Conservation (phyloP, 2,888 invertebrate species). For the Heliconius hortense region DNA sequence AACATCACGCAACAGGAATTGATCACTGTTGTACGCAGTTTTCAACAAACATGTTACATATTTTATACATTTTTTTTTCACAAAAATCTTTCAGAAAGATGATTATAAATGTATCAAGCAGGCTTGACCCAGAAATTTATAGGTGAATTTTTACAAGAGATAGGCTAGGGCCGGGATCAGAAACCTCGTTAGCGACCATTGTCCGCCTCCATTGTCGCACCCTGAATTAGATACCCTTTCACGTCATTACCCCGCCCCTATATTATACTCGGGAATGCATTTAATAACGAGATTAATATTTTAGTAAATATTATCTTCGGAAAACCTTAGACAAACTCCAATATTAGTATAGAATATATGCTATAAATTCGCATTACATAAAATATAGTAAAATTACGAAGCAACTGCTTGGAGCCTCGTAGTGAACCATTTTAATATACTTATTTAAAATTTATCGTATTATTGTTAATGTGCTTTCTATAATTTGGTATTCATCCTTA, state of each 20-base stretch:
- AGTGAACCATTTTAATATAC: no score
- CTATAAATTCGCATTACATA: no score
- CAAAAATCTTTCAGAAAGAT: constrained; percentile 21
- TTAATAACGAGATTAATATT: constrained; percentile 13
- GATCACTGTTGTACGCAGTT: no score
- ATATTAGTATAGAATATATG: neutral
- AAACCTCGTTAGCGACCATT: constrained; percentile 47
- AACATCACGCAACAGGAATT: no score
- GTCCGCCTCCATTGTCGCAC: constrained; percentile 40
- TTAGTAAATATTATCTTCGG: neutral
- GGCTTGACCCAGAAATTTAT: constrained; percentile 30
- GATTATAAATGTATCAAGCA: constrained; percentile 29
- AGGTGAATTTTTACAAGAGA: constrained; percentile 33
- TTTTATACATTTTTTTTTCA: neutral
- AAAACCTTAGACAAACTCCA: neutral
- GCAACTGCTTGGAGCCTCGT: no score
- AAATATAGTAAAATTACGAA: no score
- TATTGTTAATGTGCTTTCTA: no score
- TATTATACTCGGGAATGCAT: constrained; percentile 30
- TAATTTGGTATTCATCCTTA: no score
- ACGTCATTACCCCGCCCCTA: constrained; percentile 41
- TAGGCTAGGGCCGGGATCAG: constrained; percentile 38
- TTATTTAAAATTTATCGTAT: no score
- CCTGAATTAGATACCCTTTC: constrained; percentile 43
- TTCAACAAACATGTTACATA: neutral